Percentiles rank a stretch among this genome's conserved stretches.
phyloP scores from a whole-genome alignment of 2,113 vertebrate genomes.

The Elaphurus davidianus region DNA sequence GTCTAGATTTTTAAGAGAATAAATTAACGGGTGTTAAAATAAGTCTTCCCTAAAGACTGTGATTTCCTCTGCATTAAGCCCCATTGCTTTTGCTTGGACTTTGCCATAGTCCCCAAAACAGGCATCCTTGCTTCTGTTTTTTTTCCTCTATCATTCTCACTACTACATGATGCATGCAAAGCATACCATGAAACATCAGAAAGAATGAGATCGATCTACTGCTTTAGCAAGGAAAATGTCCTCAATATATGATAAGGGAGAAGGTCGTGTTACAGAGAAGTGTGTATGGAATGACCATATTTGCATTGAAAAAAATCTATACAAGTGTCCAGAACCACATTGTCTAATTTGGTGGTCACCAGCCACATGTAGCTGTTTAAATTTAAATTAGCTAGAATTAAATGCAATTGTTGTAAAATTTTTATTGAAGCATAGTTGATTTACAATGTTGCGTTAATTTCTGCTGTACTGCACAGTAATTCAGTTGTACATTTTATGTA shows the following conservation, averaged over 20 bases:
- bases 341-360: background rate
- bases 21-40: background rate
- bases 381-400: background rate
- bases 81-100: background rate
- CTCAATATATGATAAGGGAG: background rate
- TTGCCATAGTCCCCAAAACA: background rate
- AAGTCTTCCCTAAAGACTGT: background rate
- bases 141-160: background rate
- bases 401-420: background rate
- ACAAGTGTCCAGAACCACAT: background rate
- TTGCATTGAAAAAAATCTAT: background rate
- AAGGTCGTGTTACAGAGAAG: background rate
- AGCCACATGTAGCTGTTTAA: background rate
- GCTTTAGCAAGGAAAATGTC: background rate
- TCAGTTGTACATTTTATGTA: background rate
- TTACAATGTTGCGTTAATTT: background rate
- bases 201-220: background rate
- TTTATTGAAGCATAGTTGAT: background rate
- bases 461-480: background rate
- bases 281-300: background rate
- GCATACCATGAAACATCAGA: background rate
- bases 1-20: background rate
- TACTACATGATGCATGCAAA: background rate
- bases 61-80: background rate
- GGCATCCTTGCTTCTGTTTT: background rate